Evolutionary conservation across 2,888 invertebrate species (phyloP), one percentile per base, ranked within the genome.

Genomic region (Didymodactylos carnosus): DNA sequence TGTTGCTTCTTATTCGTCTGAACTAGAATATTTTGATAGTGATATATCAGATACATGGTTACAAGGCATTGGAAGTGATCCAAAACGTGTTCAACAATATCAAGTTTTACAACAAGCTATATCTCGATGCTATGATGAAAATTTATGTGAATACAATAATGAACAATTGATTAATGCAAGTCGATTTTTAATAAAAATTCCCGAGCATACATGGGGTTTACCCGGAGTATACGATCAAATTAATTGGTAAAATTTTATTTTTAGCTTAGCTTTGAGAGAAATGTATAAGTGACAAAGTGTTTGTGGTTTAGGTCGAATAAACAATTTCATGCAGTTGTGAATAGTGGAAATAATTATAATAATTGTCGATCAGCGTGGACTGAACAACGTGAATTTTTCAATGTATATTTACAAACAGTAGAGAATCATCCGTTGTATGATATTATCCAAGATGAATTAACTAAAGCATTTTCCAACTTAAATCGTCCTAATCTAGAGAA

Each of bases 361-460:
- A 78, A 78, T 73, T 78, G 78, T 76, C 76, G 74, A 70, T 75
- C 75, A 70, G 76, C 79, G 3, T 81, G 81, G 81, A n/a, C 72
- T 23, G 80, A 80, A 75, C 81, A 81, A 77, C 77, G 80, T 39
- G 73, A 76, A 70, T 80, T 80, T 71, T 72, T 77, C 23, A 72
- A 79, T 40, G 41, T 79, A 39, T 79, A 80, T 0, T 29, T 80
- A 29, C 72, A 77, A 8, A 77, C 78, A 19, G 76, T 80, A 7
- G 76, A 76, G 10, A 75, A 78, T 53, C 80, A 80, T 72, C 77
- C 79, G 5, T 75, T 80, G 13, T 77, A 76, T 29, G 43, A 71
- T 11, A 75, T 77, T 25, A 77, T 80, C 10, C 73, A 77, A 29
- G n/a, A 75, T 13, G 77, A 77, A n/a, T 73, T 78, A n/a, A 7